Evolutionary conservation across 2,888 invertebrate species (phyloP).

Genomic region (Idaea aversata): DNA sequence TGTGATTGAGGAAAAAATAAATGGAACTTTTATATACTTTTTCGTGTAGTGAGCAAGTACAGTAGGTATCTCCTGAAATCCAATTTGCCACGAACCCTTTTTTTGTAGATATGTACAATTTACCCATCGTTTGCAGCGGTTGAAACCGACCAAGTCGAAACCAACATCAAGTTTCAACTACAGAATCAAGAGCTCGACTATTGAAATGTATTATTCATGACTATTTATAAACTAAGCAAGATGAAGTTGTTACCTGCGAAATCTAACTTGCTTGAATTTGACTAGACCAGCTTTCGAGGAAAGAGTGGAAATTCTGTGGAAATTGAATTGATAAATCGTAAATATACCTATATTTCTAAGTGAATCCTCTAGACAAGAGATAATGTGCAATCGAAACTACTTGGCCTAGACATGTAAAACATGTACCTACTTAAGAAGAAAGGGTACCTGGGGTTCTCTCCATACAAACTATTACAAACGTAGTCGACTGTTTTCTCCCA

Average conservation of each 20-base stretch:
- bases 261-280: constrained; percentile 28
- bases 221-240: constrained; percentile 25
- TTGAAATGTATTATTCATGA: constrained; percentile 30
- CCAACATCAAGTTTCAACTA: constrained; percentile 13
- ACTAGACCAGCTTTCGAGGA: constrained; percentile 18
- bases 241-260: constrained; percentile 23
- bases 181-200: constrained; percentile 29
- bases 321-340: constrained; percentile 17
- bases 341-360: too few relatives aligned
- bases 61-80: not conserved
- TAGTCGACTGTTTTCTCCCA: too few relatives aligned
- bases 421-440: too few relatives aligned
- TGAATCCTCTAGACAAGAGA: too few relatives aligned
- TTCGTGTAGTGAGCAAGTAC: too few relatives aligned
- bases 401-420: too few relatives aligned
- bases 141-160: not conserved
- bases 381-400: too few relatives aligned
- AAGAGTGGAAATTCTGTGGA: constrained; percentile 10
- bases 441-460: too few relatives aligned
- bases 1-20: too few relatives aligned
- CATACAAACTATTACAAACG: too few relatives aligned
- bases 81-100: not conserved
- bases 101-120: not conserved
- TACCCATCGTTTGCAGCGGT: not conserved
- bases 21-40: too few relatives aligned